Conservation (phyloP, 2,797 vertebrate species). For the Heterohyrax brucei region DNA sequence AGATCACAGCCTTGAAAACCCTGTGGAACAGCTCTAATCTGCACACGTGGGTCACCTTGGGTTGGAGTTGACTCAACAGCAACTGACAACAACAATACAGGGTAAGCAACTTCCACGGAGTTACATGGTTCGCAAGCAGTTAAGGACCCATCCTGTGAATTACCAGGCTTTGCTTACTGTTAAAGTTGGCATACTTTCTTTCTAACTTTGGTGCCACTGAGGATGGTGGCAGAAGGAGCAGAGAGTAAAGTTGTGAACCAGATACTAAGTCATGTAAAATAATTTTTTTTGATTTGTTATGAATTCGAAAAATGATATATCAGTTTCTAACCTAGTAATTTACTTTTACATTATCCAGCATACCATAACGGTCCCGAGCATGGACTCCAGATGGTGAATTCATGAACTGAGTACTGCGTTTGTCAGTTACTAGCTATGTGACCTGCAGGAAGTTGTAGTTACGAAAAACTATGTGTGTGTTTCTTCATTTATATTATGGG, state of each 20-base stretch:
- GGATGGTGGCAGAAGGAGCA: not conserved
- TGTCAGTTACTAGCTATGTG: not conserved
- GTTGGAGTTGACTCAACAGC: not conserved
- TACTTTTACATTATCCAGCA: not conserved
- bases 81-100: not conserved
- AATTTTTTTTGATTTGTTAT: not conserved
- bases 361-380: not conserved
- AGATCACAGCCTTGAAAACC: not conserved
- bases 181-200: too few species aligned
- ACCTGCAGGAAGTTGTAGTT: not conserved
- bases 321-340: not conserved
- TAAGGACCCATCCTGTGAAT: not conserved
- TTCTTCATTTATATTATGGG: not conserved
- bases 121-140: not conserved
- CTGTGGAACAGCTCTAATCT: not conserved
- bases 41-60: not conserved
- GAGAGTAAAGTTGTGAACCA: not conserved
- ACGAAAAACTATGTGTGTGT: not conserved
- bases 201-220: too few species aligned
- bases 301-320: not conserved
- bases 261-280: not conserved
- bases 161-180: not conserved
- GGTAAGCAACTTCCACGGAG: not conserved
- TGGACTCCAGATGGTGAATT: not conserved
- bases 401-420: not conserved